Percentiles rank a stretch among this genome's conserved stretches.
Evolutionary conservation across 2,888 invertebrate genomes (phyloP).

Genomic region (Frankliniella intonsa): DNA sequence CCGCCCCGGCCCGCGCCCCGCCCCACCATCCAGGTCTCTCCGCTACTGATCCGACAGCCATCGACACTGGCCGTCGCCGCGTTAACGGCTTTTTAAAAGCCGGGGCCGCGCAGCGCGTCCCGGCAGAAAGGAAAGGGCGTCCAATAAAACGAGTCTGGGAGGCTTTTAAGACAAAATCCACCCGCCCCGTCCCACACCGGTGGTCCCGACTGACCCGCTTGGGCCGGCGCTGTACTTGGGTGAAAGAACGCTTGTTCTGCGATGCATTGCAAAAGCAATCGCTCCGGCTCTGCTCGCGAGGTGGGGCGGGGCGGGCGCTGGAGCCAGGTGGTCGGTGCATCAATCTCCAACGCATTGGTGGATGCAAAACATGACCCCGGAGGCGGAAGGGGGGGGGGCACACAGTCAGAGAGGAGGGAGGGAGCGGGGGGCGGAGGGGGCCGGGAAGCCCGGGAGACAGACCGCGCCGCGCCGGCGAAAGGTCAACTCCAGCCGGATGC

Average conservation of each 20-base stretch:
- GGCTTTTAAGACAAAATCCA: too few species aligned
- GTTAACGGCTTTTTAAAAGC: conserved; percentile 14
- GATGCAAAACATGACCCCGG: background rate
- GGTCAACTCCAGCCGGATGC: too few species aligned
- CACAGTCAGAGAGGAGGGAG: too few species aligned
- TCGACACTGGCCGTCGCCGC: background rate
- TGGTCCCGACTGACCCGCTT: too few species aligned
- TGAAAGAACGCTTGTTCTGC: too few species aligned
- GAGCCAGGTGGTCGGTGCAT: background rate
- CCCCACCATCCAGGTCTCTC: background rate
- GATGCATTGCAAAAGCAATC: too few species aligned
- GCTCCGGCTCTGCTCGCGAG: too few species aligned
- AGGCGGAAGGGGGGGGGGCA: background rate
- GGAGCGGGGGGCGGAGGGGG: too few species aligned
- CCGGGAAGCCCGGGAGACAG: too few species aligned
- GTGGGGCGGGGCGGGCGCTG: too few species aligned
- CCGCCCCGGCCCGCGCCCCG: background rate
- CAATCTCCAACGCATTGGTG: background rate
- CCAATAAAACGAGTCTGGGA: background rate
- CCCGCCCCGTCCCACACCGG: background rate
- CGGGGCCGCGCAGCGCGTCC: background rate
- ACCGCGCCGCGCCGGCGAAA: too few species aligned
- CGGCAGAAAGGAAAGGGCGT: background rate
- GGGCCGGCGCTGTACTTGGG: too few species aligned
- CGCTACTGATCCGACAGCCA: background rate